Percentiles rank a stretch among this genome's conserved stretches.
phyloP scores from a whole-genome alignment of 2,888 invertebrate genomes.

The Conistra vaccinii region DNA sequence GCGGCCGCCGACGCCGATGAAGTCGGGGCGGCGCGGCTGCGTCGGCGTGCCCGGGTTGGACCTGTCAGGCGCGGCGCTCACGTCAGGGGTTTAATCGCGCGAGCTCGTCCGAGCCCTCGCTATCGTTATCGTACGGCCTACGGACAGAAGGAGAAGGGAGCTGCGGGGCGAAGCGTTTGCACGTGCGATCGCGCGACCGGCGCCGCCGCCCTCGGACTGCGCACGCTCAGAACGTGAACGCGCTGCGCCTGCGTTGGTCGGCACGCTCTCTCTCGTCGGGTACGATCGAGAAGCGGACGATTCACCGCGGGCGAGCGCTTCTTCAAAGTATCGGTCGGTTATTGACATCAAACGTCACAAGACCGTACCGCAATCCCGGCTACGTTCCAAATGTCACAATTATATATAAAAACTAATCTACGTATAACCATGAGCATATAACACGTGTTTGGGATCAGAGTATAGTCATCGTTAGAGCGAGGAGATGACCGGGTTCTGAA shows the following conservation, averaged over 20 bases:
- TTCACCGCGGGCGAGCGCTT: slow-evolving; percentile 47
- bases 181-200: slow-evolving; percentile 81
- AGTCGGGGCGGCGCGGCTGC: slow-evolving; percentile 96
- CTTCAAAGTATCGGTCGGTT: slow-evolving; percentile 49
- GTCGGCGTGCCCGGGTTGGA: slow-evolving; percentile 98
- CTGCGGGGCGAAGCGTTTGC: slow-evolving; percentile 89
- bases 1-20: slow-evolving; percentile 94
- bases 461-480: slow-evolving; percentile 61
- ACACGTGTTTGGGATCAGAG: slow-evolving; percentile 64
- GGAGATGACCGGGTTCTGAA: slow-evolving; percentile 77
- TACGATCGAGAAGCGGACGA: slow-evolving; percentile 30
- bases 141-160: slow-evolving; percentile 90
- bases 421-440: slow-evolving; percentile 59
- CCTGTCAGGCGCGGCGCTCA: slow-evolving; percentile 91
- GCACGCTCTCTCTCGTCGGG: slow-evolving; percentile 11
- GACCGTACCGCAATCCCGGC: slow-evolving; percentile 67
- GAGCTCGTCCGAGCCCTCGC: slow-evolving; percentile 90
- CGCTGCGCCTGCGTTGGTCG: slow-evolving; percentile 30
- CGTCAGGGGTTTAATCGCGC: slow-evolving; percentile 90
- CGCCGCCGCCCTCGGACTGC: slow-evolving; percentile 73
- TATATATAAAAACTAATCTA: slow-evolving; percentile 60
- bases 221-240: slow-evolving; percentile 75
- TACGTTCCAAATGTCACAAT: slow-evolving; percentile 59
- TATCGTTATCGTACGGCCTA: slow-evolving; percentile 90
- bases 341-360: slow-evolving; percentile 62